These are phyloP conservation scores for Drosophila baimaii DNA, from an alignment of 1,140 invertebrate genomes.

Conservation along the genomic window DNA sequence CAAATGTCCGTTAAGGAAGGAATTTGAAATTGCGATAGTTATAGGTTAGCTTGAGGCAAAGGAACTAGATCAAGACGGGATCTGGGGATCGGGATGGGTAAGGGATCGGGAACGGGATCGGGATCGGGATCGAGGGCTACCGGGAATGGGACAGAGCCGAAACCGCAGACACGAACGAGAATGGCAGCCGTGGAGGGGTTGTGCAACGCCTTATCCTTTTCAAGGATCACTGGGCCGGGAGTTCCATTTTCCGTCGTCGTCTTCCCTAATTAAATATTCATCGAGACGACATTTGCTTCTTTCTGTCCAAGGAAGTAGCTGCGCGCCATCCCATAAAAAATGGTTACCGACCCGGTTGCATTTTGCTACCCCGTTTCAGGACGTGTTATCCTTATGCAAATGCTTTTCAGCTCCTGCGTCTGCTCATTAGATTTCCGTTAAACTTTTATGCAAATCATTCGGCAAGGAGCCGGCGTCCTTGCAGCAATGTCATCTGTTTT, in stretches of 20 bases:
- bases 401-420: slow-evolving; percentile 39
- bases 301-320: slow-evolving; percentile 19
- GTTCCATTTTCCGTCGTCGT: slow-evolving; percentile 32
- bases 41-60: slow-evolving; percentile 49
- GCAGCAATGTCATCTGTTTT: slow-evolving; percentile 58
- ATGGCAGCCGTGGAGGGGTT: slow-evolving; percentile 45
- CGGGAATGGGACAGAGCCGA: slow-evolving; percentile 42
- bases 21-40: slow-evolving; percentile 71
- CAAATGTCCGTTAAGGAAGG: slow-evolving; percentile 68
- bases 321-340: slow-evolving; percentile 43
- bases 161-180: slow-evolving; percentile 59
- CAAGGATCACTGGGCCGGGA: slow-evolving; percentile 49
- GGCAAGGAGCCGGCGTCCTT: slow-evolving; percentile 26
- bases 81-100: slow-evolving; percentile 12
- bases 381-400: slow-evolving; percentile 49
- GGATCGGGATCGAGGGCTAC: slow-evolving; percentile 6
- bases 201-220: slow-evolving; percentile 51
- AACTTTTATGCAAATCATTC: slow-evolving; percentile 76
- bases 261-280: slow-evolving; percentile 77
- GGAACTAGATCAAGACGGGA: slow-evolving; percentile 72
- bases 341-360: slow-evolving; percentile 44
- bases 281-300: slow-evolving; percentile 74
- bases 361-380: slow-evolving; percentile 54
- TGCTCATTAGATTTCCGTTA: slow-evolving; percentile 78
- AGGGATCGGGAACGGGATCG: slow-evolving; percentile 1